Percentiles rank a stretch among this genome's conserved stretches.
Conservation (phyloP, 1,140 invertebrate genomes). For the Idris sp. region DNA sequence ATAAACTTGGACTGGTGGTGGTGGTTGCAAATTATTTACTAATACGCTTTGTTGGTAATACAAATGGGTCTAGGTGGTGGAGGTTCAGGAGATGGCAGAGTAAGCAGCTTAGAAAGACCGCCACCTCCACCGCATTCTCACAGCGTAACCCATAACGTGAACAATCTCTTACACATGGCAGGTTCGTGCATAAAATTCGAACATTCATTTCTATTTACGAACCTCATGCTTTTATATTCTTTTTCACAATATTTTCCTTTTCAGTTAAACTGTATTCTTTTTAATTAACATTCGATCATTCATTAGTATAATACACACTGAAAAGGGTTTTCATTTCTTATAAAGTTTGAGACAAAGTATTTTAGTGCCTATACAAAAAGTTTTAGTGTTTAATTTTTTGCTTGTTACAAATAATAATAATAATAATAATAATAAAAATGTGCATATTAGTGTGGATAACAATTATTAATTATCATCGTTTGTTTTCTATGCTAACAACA, state of each 20-base stretch:
- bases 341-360: too few relatives aligned
- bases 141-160: conserved; percentile 83
- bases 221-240: neutral
- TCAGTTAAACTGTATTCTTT: conserved; percentile 23
- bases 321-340: too few relatives aligned
- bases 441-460: conserved; percentile 25
- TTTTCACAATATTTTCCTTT: conserved; percentile 5
- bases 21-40: conserved; percentile 52
- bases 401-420: too few relatives aligned
- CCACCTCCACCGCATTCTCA: conserved; percentile 83
- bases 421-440: too few relatives aligned
- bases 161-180: conserved; percentile 91
- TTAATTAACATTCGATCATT: too few relatives aligned
- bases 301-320: too few relatives aligned
- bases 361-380: too few relatives aligned
- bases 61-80: conserved; percentile 72
- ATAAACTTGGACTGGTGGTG: conserved; percentile 32
- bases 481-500: conserved; percentile 58
- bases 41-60: conserved; percentile 61
- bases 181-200: conserved; percentile 76
- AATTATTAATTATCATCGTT: conserved; percentile 31
- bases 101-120: conserved; percentile 82
- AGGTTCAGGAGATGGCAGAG: conserved; percentile 76
- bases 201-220: conserved; percentile 29
- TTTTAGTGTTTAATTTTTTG: too few relatives aligned